Percentiles rank a stretch among this genome's conserved stretches.
Conservation (phyloP, 2,888 invertebrate species). For the Temnothorax ravouxi region DNA sequence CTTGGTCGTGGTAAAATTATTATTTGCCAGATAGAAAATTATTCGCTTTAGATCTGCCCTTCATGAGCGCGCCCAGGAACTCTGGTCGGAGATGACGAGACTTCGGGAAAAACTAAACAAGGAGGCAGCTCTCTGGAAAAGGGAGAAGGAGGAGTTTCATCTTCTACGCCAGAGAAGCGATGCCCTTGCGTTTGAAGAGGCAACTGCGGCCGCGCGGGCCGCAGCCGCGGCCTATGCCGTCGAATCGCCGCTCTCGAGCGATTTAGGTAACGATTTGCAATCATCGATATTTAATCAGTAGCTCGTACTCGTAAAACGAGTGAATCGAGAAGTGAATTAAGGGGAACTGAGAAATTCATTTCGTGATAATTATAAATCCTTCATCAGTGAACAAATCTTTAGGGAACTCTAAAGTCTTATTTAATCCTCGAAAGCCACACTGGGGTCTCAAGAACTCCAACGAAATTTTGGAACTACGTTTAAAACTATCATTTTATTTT, state of each 20-base stretch:
- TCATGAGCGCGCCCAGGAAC: slow-evolving; percentile 78
- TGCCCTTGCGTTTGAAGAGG: slow-evolving; percentile 75
- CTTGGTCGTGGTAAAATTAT: slow-evolving; percentile 2
- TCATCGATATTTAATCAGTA: slow-evolving; percentile 12
- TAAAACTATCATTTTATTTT: too few relatives aligned
- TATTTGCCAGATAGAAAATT: slow-evolving; percentile 11
- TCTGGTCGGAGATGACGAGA: slow-evolving; percentile 79
- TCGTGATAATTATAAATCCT: neutral
- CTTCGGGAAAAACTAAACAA: slow-evolving; percentile 80
- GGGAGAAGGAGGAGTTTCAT: slow-evolving; percentile 81
- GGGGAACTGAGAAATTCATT: neutral
- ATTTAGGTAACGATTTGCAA: slow-evolving; percentile 66
- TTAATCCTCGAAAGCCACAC: too few relatives aligned
- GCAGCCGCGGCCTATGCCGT: slow-evolving; percentile 78
- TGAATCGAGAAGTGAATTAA: neutral
- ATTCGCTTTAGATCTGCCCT: slow-evolving; percentile 70
- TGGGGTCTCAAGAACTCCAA: too few relatives aligned
- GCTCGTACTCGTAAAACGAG: neutral
- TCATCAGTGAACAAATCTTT: slow-evolving; percentile 2
- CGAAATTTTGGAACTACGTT: too few relatives aligned
- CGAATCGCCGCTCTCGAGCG: slow-evolving; percentile 76
- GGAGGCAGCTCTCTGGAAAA: slow-evolving; percentile 83
- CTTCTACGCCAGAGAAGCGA: slow-evolving; percentile 72
- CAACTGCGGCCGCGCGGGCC: slow-evolving; percentile 78
- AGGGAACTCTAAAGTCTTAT: neutral